phyloP scores from a whole-genome alignment of 2,113 vertebrate genomes.

The Melanostigma gelatinosum region DNA sequence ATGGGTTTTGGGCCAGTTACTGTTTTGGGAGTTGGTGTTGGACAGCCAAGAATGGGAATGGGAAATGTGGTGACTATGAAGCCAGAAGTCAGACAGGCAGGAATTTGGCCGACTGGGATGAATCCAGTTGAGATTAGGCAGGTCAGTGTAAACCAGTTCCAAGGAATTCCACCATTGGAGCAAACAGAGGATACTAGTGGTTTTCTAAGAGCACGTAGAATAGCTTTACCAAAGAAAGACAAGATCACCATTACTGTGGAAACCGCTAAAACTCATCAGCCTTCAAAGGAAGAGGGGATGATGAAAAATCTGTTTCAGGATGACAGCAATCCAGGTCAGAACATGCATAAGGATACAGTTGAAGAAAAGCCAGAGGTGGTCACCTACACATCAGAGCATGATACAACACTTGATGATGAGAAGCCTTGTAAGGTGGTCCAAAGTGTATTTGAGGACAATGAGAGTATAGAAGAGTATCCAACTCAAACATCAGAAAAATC shows the following conservation, averaged over 20 bases:
- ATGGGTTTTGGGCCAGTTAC: constrained; percentile 12
- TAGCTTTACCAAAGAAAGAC: neutral
- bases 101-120: neutral
- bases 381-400: neutral
- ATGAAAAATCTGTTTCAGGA: neutral
- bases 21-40: constrained; percentile 23
- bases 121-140: constrained; percentile 3
- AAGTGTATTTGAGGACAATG: neutral
- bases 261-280: neutral
- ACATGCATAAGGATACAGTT: neutral
- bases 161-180: neutral
- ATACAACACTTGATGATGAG: neutral
- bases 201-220: neutral
- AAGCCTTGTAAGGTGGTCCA: neutral
- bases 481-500: constrained; percentile 3
- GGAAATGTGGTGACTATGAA: neutral
- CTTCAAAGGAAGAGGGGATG: constrained; percentile 1
- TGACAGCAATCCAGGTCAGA: neutral
- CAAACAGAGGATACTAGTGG: constrained; percentile 2
- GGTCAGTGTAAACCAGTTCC: constrained; percentile 20
- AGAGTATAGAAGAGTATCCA: neutral
- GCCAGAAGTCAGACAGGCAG: neutral
- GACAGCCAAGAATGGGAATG: constrained; percentile 17
- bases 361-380: constrained; percentile 3
- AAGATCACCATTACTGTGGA: neutral